Evolutionary conservation across 2,797 vertebrate genomes (phyloP), one percentile per base, ranked within the genome.

Genomic region (Neosilurus hyrtlii): DNA sequence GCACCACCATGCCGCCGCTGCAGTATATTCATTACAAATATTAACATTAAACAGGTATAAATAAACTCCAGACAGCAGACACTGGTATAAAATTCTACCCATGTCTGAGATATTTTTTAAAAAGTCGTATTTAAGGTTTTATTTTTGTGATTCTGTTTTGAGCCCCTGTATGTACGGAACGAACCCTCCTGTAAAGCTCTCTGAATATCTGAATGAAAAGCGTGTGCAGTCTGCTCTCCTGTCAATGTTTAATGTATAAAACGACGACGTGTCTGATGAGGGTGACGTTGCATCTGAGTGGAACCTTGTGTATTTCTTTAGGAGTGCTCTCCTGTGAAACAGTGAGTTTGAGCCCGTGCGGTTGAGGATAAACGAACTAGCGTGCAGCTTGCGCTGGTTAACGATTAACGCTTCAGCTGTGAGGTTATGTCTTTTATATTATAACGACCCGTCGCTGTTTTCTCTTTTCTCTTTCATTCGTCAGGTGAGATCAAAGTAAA

Each of bases 401-500:
- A 81, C 16, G 24, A 73, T 51, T 63, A 81, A 51, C 16, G 3
- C 68, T 26, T 52, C 59, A 73, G 67, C 80, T 52, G 80, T 81
- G 71, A 81, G 68, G 22, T 30, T 24, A 37, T 71, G 68, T 51
- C 54, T 37, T 52, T 59, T 61, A 26, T 59, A 26, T 49, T 61
- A 1, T 5, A 56, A 18, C 51, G 24, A 10, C 18, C 26, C 0
- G 9, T 51, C 15, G 6, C 35, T 49, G n/a, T 80, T 49, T 52
- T 56, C 65, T 43, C 52, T 37, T 14, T 59, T 24, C 56, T 59
- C 52, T 72, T 61, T 62, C 54, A 18, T 71, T 67, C 66, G 12
- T 72, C 12, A 62, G 70, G 8, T 10, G 61, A 82, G 81, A 75
- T 75, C 72, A 75, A 75, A 75, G 81, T 26, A 18, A 49, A 67